A percentile compares a stretch with the other conserved stretches of the same genome.
These are phyloP conservation scores for Jaculus jaculus DNA, from an alignment of 2,113 vertebrate genomes.

Conservation along the genomic window DNA sequence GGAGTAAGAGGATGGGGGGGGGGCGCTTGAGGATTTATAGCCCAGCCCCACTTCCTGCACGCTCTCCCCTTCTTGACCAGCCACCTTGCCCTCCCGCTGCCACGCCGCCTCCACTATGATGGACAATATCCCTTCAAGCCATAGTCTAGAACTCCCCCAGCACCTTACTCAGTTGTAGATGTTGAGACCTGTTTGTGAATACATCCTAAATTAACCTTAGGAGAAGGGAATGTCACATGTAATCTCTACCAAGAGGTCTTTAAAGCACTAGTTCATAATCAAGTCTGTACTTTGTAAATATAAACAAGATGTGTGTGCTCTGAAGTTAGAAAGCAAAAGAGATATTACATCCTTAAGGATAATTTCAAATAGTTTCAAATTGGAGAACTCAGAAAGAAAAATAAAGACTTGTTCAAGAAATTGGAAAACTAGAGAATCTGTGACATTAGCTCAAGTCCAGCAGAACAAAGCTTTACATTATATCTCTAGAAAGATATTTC, in stretches of 20 bases:
- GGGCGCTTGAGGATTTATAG: neutral
- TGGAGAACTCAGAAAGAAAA: neutral
- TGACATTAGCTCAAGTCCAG: neutral
- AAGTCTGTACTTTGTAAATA: constrained; percentile 32
- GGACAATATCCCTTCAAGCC: neutral
- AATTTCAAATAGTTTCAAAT: neutral
- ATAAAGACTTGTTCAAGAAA: constrained; percentile 1
- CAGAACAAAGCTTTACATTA: neutral
- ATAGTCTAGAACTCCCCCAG: neutral
- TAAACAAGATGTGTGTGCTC: neutral
- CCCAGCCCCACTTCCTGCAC: neutral
- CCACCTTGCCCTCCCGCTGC: neutral
- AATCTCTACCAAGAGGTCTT: constrained; percentile 29
- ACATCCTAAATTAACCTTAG: neutral
- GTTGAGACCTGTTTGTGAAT: constrained; percentile 10
- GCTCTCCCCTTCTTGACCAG: neutral
- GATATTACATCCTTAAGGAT: neutral
- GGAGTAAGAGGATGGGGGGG: neutral
- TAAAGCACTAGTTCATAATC: constrained; percentile 38
- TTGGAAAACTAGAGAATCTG: neutral
- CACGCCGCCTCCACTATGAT: neutral
- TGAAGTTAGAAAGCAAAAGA: constrained; percentile 43
- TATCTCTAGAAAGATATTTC: constrained; percentile 9
- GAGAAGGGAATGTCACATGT: neutral
- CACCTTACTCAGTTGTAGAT: neutral